Conservation (phyloP, 2,888 invertebrate species). For the Cartodere bifasciata region DNA sequence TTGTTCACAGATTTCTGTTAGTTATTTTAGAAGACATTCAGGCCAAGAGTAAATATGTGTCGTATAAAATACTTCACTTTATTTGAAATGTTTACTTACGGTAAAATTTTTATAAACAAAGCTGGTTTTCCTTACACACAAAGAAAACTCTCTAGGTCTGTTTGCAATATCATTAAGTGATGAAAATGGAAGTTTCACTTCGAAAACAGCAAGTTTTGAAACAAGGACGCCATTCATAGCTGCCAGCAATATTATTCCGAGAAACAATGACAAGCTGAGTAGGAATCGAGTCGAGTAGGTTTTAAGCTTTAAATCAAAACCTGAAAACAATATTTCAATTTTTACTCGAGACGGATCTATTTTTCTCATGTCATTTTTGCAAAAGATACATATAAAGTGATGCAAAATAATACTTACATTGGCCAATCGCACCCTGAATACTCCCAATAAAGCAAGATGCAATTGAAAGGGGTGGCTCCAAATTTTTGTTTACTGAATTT, state of each 20-base stretch:
- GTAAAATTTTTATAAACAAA: conserved; percentile 30
- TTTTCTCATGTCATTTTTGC: too few species aligned
- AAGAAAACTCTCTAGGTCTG: conserved; percentile 26
- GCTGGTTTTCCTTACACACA: conserved; percentile 35
- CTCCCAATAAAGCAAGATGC: conserved; percentile 26
- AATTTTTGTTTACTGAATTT: conserved; percentile 16
- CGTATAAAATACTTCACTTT: too few species aligned
- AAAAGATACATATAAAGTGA: conserved; percentile 1
- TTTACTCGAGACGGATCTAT: too few species aligned
- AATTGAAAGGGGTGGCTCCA: conserved; percentile 21
- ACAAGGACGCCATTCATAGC: conserved; percentile 32
- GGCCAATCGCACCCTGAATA: conserved; percentile 28
- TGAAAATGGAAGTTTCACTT: conserved; percentile 28
- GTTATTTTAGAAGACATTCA: too few species aligned
- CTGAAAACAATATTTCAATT: too few species aligned
- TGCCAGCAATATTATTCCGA: conserved; percentile 27
- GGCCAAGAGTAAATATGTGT: too few species aligned
- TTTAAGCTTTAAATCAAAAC: conserved; percentile 25
- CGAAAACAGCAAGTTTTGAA: conserved; percentile 31
- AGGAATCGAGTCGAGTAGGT: conserved; percentile 26
- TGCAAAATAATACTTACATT: conserved; percentile 23
- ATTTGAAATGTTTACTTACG: conserved; percentile 14
- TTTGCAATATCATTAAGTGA: conserved; percentile 29
- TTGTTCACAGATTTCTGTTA: too few species aligned
- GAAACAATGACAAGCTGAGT: conserved; percentile 24